Conservation (phyloP, 2,888 invertebrate genomes). For the Agrotis exclamationis region DNA sequence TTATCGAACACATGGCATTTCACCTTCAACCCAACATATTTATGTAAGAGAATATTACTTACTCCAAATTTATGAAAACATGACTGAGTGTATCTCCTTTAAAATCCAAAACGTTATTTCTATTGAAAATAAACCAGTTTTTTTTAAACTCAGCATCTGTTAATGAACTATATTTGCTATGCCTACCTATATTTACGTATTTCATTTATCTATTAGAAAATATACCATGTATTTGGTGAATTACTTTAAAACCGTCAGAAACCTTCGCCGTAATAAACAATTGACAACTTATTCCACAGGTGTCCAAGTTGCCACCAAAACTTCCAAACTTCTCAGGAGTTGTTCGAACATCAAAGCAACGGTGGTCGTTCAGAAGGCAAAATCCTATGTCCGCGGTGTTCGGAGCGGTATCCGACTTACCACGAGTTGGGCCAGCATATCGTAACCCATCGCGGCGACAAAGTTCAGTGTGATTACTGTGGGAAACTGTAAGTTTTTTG, state of each 20-base stretch:
- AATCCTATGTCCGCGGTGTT: conserved; percentile 84
- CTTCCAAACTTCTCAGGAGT: conserved; percentile 86
- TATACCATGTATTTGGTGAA: background rate
- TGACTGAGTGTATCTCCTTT: background rate
- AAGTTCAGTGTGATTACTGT: conserved; percentile 86
- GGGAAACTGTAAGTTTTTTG: conserved; percentile 81
- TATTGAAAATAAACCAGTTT: background rate
- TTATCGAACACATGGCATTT: conserved; percentile 89
- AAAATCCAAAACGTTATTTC: too few species aligned
- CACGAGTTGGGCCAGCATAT: conserved; percentile 85
- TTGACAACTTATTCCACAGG: conserved; percentile 71
- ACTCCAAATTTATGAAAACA: background rate
- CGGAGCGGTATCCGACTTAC: conserved; percentile 85
- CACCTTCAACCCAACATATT: conserved; percentile 88
- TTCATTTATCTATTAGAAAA: too few species aligned
- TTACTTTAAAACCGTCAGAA: background rate
- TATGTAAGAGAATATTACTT: conserved; percentile 76
- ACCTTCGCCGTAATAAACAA: conserved; percentile 22
- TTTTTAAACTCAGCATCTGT: background rate
- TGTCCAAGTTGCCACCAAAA: conserved; percentile 86
- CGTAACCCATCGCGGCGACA: conserved; percentile 81
- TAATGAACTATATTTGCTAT: background rate
- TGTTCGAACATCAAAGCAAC: conserved; percentile 84
- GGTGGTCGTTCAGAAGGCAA: conserved; percentile 87
- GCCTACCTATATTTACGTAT: background rate